A percentile compares a stretch with the other conserved stretches of the same genome.
These are phyloP conservation scores for Gnatocerus cornutus DNA, from an alignment of 2,888 invertebrate species.

Conservation along the genomic window DNA sequence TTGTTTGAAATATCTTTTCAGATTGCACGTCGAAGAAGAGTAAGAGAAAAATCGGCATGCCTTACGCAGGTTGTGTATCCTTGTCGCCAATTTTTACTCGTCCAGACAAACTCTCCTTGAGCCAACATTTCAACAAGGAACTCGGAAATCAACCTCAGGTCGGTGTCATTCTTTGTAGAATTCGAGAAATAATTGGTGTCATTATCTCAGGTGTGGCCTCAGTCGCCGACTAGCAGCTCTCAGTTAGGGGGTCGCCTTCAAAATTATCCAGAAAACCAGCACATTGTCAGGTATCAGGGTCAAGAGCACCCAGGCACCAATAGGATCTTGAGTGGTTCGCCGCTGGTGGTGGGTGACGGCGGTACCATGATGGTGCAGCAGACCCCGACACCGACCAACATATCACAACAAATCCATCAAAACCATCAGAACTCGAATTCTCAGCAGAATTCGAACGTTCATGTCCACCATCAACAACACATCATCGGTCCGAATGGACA, in stretches of 20 bases:
- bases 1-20: constrained; percentile 64
- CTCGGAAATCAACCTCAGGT: constrained; percentile 33
- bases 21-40: constrained; percentile 77
- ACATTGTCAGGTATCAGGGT: constrained; percentile 62
- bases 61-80: constrained; percentile 75
- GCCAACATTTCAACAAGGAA: constrained; percentile 59
- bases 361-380: constrained; percentile 65
- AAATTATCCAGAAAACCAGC: constrained; percentile 62
- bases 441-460: constrained; percentile 54
- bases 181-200: constrained; percentile 23
- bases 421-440: constrained; percentile 55
- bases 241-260: constrained; percentile 58
- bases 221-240: constrained; percentile 57
- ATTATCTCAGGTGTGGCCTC: constrained; percentile 62
- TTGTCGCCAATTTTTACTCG: constrained; percentile 80
- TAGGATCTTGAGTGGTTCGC: constrained; percentile 62
- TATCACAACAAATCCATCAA: constrained; percentile 59
- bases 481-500: constrained; percentile 76
- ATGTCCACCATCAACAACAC: constrained; percentile 65
- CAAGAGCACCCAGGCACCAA: constrained; percentile 51
- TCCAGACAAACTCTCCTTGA: constrained; percentile 75
- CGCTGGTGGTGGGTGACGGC: constrained; percentile 61
- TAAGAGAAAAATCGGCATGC: constrained; percentile 76
- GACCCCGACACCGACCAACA: constrained; percentile 47
- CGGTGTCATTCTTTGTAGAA: constrained; percentile 23